Evolutionary conservation across 2,888 invertebrate genomes (phyloP).

Genomic region (Bhutanitis thaidina): DNA sequence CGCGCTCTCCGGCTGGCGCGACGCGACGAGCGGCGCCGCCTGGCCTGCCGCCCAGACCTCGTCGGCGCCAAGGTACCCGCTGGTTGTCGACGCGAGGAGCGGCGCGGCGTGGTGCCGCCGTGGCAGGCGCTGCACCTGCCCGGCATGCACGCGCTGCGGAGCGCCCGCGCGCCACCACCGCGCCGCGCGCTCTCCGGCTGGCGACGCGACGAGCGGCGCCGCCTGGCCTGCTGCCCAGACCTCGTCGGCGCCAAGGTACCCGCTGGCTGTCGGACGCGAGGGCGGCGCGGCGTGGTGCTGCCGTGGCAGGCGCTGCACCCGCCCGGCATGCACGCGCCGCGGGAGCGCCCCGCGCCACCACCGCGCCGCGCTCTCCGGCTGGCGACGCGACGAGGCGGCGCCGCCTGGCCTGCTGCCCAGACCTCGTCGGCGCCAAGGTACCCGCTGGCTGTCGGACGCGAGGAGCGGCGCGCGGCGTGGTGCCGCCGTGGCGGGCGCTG

Average conservation of each 20-base stretch:
- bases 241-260: constrained; percentile 44
- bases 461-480: too few species aligned
- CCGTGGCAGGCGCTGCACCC: constrained; percentile 78
- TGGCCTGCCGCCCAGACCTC: constrained; percentile 91
- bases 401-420: constrained; percentile 90
- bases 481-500: too few species aligned
- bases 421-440: constrained; percentile 92
- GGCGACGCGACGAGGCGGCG: constrained; percentile 90
- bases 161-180: neutral
- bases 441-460: constrained; percentile 90
- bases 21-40: constrained; percentile 89
- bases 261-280: constrained; percentile 37
- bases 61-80: constrained; percentile 90
- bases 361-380: constrained; percentile 92
- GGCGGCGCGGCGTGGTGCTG: constrained; percentile 58
- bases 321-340: constrained; percentile 95
- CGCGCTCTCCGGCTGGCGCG: constrained; percentile 94
- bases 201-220: constrained; percentile 49
- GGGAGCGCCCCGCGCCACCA: constrained; percentile 93
- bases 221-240: constrained; percentile 66
- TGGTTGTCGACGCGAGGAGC: constrained; percentile 94
- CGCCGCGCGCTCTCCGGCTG: constrained; percentile 41
- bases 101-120: constrained; percentile 93
- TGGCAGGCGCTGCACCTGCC: constrained; percentile 97
- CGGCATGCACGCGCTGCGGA: constrained; percentile 81